These are phyloP conservation scores for Gambusia affinis DNA, from an alignment of 2,113 vertebrate genomes.

Conservation along the genomic window DNA sequence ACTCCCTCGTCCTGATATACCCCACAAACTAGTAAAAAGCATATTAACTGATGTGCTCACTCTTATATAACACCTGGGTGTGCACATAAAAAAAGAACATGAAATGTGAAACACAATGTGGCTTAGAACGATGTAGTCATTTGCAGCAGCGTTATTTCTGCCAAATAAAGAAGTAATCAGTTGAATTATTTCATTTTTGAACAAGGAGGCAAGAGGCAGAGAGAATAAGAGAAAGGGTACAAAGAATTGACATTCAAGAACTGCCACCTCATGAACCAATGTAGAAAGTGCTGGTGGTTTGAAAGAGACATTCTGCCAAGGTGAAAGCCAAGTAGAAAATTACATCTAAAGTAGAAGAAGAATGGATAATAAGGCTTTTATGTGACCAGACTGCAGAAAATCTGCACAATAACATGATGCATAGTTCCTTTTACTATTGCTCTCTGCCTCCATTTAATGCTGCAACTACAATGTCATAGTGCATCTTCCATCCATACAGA, in stretches of 20 bases:
- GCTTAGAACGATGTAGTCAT: slow-evolving; percentile 22
- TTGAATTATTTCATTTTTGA: slow-evolving; percentile 21
- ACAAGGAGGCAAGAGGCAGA: neutral
- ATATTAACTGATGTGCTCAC: neutral
- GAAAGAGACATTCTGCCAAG: slow-evolving; percentile 50
- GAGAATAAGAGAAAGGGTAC: neutral
- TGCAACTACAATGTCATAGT: slow-evolving; percentile 19
- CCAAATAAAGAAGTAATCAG: slow-evolving; percentile 19
- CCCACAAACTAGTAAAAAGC: neutral
- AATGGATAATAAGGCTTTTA: slow-evolving; percentile 59
- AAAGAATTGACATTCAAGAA: slow-evolving; percentile 53
- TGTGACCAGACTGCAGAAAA: slow-evolving; percentile 45
- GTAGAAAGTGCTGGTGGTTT: slow-evolving; percentile 34
- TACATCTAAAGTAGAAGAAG: slow-evolving; percentile 56
- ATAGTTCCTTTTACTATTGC: slow-evolving; percentile 9
- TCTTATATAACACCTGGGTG: neutral
- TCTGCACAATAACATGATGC: slow-evolving; percentile 55
- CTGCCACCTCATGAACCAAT: slow-evolving; percentile 35
- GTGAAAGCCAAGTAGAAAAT: slow-evolving; percentile 64
- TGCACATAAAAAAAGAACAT: slow-evolving; percentile 11
- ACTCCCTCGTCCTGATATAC: too few species aligned
- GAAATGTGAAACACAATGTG: slow-evolving; percentile 22
- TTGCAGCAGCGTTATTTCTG: slow-evolving; percentile 29
- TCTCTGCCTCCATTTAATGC: slow-evolving; percentile 35
- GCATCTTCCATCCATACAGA: neutral